Evolutionary conservation across 2,888 invertebrate species (phyloP).

Genomic region (Octodonta nipae): DNA sequence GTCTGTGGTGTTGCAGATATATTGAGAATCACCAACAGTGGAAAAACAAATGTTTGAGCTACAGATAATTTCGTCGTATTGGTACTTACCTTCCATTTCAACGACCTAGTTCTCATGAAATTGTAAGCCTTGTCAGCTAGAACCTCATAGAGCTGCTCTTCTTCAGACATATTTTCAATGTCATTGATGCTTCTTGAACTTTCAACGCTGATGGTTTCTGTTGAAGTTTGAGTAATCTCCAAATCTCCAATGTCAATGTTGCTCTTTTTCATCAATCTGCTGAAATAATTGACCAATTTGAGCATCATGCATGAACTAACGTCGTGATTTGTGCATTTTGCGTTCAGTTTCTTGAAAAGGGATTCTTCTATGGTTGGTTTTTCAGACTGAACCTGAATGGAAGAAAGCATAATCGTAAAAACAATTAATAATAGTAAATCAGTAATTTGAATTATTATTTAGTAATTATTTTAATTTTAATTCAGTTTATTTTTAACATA

Average conservation of each 20-base stretch:
- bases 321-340: constrained; percentile 64
- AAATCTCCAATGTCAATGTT: constrained; percentile 64
- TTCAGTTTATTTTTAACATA: no score
- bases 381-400: constrained; percentile 34
- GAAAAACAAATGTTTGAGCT: no score
- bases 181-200: constrained; percentile 30
- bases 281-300: constrained; percentile 70
- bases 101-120: constrained; percentile 60
- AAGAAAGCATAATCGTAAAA: no score
- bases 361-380: constrained; percentile 49
- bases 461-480: no score
- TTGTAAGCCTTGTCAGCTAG: constrained; percentile 62
- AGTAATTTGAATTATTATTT: no score
- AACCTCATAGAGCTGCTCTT: constrained; percentile 45
- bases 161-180: constrained; percentile 37
- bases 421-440: no score
- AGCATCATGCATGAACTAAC: constrained; percentile 71
- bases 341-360: constrained; percentile 58
- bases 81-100: constrained; percentile 54
- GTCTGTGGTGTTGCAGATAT: no score
- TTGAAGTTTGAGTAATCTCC: constrained; percentile 54
- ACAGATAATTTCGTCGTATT: no score
- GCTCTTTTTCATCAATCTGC: constrained; percentile 65
- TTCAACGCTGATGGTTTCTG: constrained; percentile 38
- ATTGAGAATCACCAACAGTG: no score